Evolutionary conservation across 2,888 invertebrate genomes (phyloP).

Genomic region (Amaurobius ferox): DNA sequence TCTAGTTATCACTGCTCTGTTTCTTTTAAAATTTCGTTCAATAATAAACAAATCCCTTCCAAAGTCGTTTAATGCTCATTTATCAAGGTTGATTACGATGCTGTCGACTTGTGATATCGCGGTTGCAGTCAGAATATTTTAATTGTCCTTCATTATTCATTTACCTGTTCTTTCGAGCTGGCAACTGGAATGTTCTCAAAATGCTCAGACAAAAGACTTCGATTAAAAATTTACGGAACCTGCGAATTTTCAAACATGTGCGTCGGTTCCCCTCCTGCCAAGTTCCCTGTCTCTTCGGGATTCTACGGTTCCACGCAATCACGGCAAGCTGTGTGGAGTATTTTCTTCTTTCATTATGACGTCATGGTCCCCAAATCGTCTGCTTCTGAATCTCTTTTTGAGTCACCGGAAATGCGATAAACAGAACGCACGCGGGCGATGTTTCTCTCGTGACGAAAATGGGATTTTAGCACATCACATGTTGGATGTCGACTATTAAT

Average conservation of each 20-base stretch:
- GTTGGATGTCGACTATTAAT: not conserved
- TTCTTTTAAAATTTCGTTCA: too few species aligned
- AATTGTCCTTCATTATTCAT: not conserved
- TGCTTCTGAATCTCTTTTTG: slow-evolving; percentile 36
- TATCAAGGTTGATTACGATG: not conserved
- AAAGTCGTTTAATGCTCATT: not conserved
- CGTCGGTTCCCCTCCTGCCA: slow-evolving; percentile 8
- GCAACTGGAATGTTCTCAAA: not conserved
- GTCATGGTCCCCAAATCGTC: slow-evolving; percentile 24
- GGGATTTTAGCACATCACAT: not conserved
- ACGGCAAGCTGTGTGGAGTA: slow-evolving; percentile 14
- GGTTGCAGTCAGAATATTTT: not conserved
- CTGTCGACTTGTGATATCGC: not conserved
- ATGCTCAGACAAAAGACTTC: not conserved
- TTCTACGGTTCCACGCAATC: slow-evolving; percentile 17
- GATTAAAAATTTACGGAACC: slow-evolving; percentile 20
- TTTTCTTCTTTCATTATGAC: slow-evolving; percentile 35
- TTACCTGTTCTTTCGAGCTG: not conserved
- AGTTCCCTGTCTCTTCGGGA: not conserved
- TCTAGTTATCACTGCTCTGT: too few species aligned
- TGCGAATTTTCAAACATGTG: slow-evolving; percentile 50
- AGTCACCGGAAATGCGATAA: slow-evolving; percentile 30
- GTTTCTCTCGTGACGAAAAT: slow-evolving; percentile 21
- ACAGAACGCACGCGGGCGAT: slow-evolving; percentile 33
- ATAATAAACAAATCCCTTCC: too few species aligned